Conservation (phyloP, 2,888 invertebrate species). For the Sesia apiformis region DNA sequence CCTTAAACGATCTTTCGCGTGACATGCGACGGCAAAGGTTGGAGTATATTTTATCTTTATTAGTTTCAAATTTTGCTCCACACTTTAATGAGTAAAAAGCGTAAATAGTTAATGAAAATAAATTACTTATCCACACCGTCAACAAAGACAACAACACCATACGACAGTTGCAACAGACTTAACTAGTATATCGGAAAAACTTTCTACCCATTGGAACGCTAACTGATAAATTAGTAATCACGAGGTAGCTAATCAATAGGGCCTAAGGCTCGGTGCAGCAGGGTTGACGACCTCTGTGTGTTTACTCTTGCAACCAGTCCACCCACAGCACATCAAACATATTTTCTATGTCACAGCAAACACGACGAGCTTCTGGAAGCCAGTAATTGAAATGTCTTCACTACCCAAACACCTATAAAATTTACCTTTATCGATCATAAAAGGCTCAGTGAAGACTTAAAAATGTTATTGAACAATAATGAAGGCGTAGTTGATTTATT, state of each 20-base stretch:
- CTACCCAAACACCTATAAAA: background rate
- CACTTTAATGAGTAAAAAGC: no score
- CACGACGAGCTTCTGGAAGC: background rate
- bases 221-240: slow-evolving; percentile 47
- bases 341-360: slow-evolving; percentile 42
- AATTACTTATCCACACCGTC: no score
- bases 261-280: slow-evolving; percentile 17
- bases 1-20: no score
- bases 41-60: no score
- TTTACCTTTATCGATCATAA: background rate
- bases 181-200: background rate
- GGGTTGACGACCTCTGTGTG: slow-evolving; percentile 58
- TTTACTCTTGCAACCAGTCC: slow-evolving; percentile 64
- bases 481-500: no score
- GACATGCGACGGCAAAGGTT: no score
- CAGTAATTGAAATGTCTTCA: background rate
- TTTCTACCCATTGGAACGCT: slow-evolving; percentile 16
- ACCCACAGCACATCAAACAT: slow-evolving; percentile 38
- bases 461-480: background rate
- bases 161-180: background rate
- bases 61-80: no score
- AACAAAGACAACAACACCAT: no score
- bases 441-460: background rate
- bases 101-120: no score
- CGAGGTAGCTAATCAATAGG: slow-evolving; percentile 44